These are phyloP conservation scores for Promerops cafer DNA, from an alignment of 2,113 vertebrate genomes.

Conservation along the genomic window DNA sequence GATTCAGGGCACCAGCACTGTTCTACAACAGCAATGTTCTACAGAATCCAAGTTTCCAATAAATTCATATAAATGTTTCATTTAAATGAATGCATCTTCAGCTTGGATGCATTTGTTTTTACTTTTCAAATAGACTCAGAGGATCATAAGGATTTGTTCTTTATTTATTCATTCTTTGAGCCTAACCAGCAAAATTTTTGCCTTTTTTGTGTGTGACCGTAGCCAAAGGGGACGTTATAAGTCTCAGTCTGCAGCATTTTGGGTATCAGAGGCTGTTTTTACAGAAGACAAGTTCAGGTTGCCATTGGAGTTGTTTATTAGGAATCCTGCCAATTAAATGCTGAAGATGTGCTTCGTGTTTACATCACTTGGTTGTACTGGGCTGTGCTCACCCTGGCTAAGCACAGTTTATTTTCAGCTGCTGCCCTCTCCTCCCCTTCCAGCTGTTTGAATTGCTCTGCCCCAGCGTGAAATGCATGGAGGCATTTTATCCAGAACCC, in stretches of 20 bases:
- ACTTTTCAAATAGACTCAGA: background rate
- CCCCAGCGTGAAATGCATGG: background rate
- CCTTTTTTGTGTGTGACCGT: background rate
- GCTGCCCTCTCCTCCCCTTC: background rate
- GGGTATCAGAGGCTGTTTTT: background rate
- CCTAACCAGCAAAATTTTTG: background rate
- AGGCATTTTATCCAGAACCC: background rate
- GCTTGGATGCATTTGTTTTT: background rate
- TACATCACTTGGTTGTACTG: background rate
- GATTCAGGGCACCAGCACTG: background rate
- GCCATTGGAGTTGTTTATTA: background rate
- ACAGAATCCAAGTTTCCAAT: background rate
- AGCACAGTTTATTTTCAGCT: background rate
- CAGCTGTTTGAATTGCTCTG: background rate
- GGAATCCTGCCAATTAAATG: background rate
- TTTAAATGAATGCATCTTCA: background rate
- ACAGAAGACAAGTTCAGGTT: background rate
- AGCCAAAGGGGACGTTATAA: background rate
- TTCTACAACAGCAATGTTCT: background rate
- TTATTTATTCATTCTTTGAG: background rate
- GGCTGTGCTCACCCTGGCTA: background rate
- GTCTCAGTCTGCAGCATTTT: background rate
- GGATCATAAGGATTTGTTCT: background rate
- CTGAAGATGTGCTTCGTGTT: background rate
- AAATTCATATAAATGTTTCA: background rate